Evolutionary conservation across 1,140 invertebrate genomes (phyloP).

Genomic region (Lordiphosa stackelbergi): DNA sequence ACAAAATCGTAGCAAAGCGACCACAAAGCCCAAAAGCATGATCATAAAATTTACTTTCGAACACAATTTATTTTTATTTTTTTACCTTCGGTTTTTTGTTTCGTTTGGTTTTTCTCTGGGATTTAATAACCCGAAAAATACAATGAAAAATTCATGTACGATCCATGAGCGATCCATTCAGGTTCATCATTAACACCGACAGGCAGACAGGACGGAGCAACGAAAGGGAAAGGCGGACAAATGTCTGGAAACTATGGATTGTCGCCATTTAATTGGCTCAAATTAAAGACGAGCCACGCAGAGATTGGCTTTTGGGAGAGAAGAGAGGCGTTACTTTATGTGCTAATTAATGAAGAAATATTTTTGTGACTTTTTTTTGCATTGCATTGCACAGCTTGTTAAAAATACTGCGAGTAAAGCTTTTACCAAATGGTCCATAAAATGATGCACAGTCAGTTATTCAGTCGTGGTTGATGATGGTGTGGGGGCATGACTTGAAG

Average conservation of each 20-base stretch:
- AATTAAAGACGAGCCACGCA: slow-evolving; percentile 36
- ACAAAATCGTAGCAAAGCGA: slow-evolving; percentile 13
- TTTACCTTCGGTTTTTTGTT: slow-evolving; percentile 1
- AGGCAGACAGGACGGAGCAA: slow-evolving; percentile 7
- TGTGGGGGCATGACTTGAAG: slow-evolving; percentile 9
- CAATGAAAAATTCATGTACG: slow-evolving; percentile 51
- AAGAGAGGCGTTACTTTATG: slow-evolving; percentile 20
- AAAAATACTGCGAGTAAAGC: slow-evolving; percentile 38
- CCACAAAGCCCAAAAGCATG: slow-evolving; percentile 14
- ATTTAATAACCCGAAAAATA: slow-evolving; percentile 33
- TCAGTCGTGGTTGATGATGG: too few species aligned
- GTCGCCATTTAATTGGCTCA: slow-evolving; percentile 50
- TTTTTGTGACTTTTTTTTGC: slow-evolving; percentile 16
- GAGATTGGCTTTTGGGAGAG: slow-evolving; percentile 7
- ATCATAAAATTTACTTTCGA: slow-evolving; percentile 53
- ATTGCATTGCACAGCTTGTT: slow-evolving; percentile 29
- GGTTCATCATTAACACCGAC: slow-evolving; percentile 58
- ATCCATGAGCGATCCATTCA: slow-evolving; percentile 34
- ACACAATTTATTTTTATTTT: slow-evolving; percentile 63
- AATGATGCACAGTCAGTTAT: slow-evolving; percentile 11
- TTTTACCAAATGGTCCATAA: slow-evolving; percentile 53
- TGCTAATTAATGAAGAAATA: slow-evolving; percentile 63
- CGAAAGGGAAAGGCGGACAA: slow-evolving; percentile 52
- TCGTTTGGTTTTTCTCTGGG: slow-evolving; percentile 27
- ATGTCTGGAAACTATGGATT: slow-evolving; percentile 21